Conservation (phyloP, 2,797 vertebrate genomes). For the Pseudochirops corinnae region DNA sequence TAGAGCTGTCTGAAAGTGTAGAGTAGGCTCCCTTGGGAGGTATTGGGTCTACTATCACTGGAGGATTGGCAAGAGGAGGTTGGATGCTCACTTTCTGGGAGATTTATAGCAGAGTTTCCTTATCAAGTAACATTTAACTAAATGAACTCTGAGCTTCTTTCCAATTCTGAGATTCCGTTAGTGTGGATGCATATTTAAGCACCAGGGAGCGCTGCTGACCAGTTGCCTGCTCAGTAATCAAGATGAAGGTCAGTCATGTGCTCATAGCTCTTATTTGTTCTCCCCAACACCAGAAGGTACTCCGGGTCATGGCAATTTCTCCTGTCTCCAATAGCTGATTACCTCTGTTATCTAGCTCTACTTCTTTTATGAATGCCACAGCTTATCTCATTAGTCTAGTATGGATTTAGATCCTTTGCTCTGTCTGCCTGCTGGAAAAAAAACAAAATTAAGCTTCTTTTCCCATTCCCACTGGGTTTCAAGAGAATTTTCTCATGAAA, state of each 20-base stretch:
- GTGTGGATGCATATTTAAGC: background rate
- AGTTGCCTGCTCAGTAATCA: background rate
- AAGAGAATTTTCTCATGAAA: background rate
- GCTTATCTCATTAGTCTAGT: background rate
- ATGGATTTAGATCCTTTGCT: background rate
- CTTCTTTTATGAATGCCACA: background rate
- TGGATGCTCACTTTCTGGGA: background rate
- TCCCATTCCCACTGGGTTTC: background rate
- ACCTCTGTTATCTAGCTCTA: background rate
- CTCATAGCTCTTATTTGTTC: background rate
- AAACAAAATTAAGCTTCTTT: background rate
- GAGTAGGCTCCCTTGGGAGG: background rate
- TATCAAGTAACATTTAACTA: background rate
- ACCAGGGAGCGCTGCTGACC: background rate
- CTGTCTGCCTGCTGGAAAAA: background rate
- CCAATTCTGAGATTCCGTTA: background rate
- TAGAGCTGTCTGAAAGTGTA: background rate
- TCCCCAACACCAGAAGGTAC: background rate
- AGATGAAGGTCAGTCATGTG: background rate
- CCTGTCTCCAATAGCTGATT: background rate
- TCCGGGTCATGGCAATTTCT: background rate
- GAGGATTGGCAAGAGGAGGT: background rate
- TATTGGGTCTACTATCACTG: background rate
- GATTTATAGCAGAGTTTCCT: background rate
- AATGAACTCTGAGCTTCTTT: background rate